Conservation (phyloP, 1,140 invertebrate genomes). For the Acromyrmex heyeri region DNA sequence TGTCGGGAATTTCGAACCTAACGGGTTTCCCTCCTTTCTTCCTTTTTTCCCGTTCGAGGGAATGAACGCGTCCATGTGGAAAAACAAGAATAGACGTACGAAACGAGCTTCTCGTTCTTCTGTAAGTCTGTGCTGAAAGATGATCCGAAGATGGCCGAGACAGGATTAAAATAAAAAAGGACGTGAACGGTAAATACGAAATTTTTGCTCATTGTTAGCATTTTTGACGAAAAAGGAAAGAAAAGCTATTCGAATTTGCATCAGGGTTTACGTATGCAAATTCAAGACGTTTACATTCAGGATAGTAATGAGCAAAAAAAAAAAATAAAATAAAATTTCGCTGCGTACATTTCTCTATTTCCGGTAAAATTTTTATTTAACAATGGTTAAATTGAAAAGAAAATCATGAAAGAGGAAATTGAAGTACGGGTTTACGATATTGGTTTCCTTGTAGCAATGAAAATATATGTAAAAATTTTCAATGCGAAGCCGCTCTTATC, state of each 20-base stretch:
- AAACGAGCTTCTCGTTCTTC: constrained; percentile 23
- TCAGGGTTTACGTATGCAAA: constrained; percentile 36
- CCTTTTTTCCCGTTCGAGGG: neutral
- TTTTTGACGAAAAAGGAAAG: constrained; percentile 31
- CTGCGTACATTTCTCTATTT: constrained; percentile 14
- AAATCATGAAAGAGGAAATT: constrained; percentile 20
- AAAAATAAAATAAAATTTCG: neutral
- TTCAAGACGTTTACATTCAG: constrained; percentile 43
- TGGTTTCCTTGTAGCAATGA: constrained; percentile 5
- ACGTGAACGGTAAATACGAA: constrained; percentile 25
- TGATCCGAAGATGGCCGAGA: neutral
- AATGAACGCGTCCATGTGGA: neutral
- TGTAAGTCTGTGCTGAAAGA: neutral
- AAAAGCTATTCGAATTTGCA: neutral
- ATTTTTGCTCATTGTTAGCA: constrained; percentile 11
- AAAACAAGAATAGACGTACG: constrained; percentile 24
- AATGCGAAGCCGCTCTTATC: constrained; percentile 47
- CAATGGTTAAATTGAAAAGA: constrained; percentile 29
- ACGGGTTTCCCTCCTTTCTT: neutral
- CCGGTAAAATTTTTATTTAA: constrained; percentile 30
- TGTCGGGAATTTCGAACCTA: constrained; percentile 22
- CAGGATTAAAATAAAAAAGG: neutral
- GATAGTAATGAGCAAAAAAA: neutral
- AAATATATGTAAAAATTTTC: constrained; percentile 52
- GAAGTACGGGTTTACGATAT: constrained; percentile 5